Percentiles rank a stretch among this genome's conserved stretches.
phyloP scores from a whole-genome alignment of 2,113 vertebrate species.

The Odobenus rosmarus region DNA sequence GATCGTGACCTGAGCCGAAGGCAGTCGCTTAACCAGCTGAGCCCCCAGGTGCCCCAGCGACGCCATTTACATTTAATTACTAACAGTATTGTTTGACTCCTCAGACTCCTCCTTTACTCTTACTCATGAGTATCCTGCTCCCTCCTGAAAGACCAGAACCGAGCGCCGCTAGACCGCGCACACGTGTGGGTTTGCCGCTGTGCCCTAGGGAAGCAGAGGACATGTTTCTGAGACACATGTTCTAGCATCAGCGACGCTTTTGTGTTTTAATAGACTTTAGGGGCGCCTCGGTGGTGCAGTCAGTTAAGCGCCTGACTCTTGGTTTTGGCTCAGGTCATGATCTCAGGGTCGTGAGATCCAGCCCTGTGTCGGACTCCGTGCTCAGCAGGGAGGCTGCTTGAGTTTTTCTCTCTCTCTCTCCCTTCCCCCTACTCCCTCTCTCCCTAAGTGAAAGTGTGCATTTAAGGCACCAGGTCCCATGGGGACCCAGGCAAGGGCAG shows the following conservation, averaged over 20 bases:
- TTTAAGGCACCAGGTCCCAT: neutral
- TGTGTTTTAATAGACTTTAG: no score
- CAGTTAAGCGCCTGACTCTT: neutral
- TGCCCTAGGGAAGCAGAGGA: neutral
- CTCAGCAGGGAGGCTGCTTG: neutral
- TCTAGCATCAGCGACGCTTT: neutral
- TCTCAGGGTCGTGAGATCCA: neutral
- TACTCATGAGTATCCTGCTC: no score
- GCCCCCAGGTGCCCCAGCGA: no score
- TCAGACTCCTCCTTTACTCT: neutral
- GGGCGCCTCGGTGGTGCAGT: neutral
- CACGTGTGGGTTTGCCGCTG: accelerated
- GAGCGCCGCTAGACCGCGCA: accelerated
- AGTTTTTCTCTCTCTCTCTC: neutral
- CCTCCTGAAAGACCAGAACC: neutral
- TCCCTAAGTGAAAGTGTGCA: neutral
- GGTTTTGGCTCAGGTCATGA: neutral
- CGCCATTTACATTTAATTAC: accelerated
- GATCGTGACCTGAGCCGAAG: neutral
- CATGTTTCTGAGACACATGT: no score
- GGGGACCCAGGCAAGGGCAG: neutral
- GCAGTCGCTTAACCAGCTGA: neutral
- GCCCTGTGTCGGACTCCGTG: accelerated
- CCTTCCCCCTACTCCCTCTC: accelerated
- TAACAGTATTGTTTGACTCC: neutral